Conservation (phyloP, 2,797 vertebrate genomes). For the Megaceryle alcyon region DNA sequence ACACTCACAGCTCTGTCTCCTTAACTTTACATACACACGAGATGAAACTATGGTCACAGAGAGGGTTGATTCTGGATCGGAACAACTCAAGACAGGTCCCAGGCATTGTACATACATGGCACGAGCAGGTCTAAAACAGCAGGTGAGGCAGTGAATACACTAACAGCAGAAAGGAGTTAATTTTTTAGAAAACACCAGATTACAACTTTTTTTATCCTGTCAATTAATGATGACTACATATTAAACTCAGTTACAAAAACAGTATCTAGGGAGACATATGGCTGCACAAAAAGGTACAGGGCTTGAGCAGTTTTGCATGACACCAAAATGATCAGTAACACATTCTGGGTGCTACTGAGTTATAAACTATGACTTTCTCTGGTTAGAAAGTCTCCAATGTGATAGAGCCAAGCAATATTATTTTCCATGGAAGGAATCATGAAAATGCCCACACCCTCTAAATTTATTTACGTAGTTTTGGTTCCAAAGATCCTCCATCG, state of each 20-base stretch:
- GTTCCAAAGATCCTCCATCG: not conserved
- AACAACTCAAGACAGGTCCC: not conserved
- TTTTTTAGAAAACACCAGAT: not conserved
- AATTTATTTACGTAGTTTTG: not conserved
- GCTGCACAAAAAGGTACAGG: not conserved
- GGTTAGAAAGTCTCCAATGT: not conserved
- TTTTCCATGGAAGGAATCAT: not conserved
- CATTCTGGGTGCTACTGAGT: not conserved
- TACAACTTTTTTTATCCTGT: not conserved
- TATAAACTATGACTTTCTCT: not conserved
- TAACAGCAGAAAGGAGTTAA: not conserved
- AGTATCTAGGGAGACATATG: not conserved
- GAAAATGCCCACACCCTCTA: not conserved
- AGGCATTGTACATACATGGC: rapidly evolving
- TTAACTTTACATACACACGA: not conserved
- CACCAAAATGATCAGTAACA: not conserved
- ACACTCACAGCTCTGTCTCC: not conserved
- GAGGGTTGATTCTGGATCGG: not conserved
- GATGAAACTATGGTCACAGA: not conserved
- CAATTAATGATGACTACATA: not conserved
- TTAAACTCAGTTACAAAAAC: not conserved
- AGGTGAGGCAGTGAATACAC: rapidly evolving
- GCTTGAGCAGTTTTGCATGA: not conserved
- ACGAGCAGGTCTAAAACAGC: not conserved
- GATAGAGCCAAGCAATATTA: not conserved